Evolutionary conservation across 64 coral and sea anemone species (phyloP).

Genomic region (Stichodactyla mertensii): DNA sequence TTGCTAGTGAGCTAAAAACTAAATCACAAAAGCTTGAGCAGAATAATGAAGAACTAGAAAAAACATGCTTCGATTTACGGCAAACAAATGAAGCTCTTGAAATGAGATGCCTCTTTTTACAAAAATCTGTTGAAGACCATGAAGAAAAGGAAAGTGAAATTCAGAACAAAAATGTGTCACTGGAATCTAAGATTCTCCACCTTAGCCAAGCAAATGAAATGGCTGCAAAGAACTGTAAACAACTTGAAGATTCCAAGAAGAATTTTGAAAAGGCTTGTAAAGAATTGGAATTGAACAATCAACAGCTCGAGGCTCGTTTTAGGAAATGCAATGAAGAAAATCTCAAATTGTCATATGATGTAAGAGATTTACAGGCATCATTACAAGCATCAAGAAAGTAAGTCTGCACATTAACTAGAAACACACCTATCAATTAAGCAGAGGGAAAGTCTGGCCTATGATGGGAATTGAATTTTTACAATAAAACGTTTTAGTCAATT

Average conservation of each 20-base stretch:
- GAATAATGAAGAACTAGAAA: constrained; percentile 62
- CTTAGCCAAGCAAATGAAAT: constrained; percentile 55
- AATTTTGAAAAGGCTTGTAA: constrained; percentile 55
- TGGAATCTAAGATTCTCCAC: constrained; percentile 53
- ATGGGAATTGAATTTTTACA: too few relatives aligned
- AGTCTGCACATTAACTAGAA: neutral
- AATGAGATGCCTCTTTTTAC: constrained; percentile 66
- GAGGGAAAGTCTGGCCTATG: too few relatives aligned
- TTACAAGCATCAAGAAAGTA: constrained; percentile 55
- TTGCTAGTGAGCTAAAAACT: constrained; percentile 67
- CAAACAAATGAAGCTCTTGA: constrained; percentile 77
- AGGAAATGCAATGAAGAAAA: constrained; percentile 71
- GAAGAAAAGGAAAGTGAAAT: constrained; percentile 46
- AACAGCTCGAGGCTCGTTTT: constrained; percentile 55
- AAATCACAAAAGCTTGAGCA: constrained; percentile 67
- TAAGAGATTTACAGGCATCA: constrained; percentile 52
- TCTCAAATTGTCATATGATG: constrained; percentile 49
- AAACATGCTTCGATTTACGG: constrained; percentile 48
- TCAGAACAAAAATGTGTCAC: constrained; percentile 22
- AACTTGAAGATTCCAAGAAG: constrained; percentile 67
- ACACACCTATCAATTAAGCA: too few relatives aligned
- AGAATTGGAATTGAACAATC: constrained; percentile 46
- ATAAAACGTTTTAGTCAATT: too few relatives aligned
- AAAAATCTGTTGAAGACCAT: constrained; percentile 35
- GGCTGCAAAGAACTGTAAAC: constrained; percentile 33